Base-by-base conservation (phyloP, 1,140 invertebrate genomes). In the Calycopis cecrops region DNA sequence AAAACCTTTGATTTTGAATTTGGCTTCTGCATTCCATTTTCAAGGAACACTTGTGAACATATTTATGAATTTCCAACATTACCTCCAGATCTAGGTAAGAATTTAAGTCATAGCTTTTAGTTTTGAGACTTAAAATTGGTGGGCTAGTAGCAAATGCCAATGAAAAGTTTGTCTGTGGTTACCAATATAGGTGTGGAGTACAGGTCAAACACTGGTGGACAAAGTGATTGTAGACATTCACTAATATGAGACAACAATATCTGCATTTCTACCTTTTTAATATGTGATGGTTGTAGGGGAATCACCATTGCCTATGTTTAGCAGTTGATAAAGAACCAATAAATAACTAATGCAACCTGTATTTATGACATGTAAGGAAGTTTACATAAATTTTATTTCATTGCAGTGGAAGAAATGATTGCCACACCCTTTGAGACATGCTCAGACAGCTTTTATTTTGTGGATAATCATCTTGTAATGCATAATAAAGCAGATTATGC, bases 1-100 rank as follows among this genome's bases (percentile, higher is more conserved):
- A 99, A 99, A 88, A 98, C 96, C n/a, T 99, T 99, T 89, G 98
- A 99, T 82, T 99, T 99, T 91, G 97, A 99, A 82, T 99, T 99
- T 91, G 98, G 98, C 44, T 99, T 99, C 86, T 99, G 98, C 76
- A 99, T 99, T 88, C 98, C 98, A 28, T 96, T 97, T 79, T 99
- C 97, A 61, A 93, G 94, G 72, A 99, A 99, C 79, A 98, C 97
- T 4, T 98, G 97, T 83, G 98, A 99, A 89, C 98, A 99, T 86
- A 99, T 99, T 87, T 99, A 99, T 87, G 97, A 99, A 87, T 99
- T 99, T 91, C 98, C 98, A 37, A 91, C 93, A 49, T 88, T 99
- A 62, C 92, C 93, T 66, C 88, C 92, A 47, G 93, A 97, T 76
- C 88, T 98, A 73, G 94, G 97, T 99, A 91, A 92, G 90, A 85